Conservation (phyloP, 2,888 invertebrate genomes). For the Ptychoptera contaminata region DNA sequence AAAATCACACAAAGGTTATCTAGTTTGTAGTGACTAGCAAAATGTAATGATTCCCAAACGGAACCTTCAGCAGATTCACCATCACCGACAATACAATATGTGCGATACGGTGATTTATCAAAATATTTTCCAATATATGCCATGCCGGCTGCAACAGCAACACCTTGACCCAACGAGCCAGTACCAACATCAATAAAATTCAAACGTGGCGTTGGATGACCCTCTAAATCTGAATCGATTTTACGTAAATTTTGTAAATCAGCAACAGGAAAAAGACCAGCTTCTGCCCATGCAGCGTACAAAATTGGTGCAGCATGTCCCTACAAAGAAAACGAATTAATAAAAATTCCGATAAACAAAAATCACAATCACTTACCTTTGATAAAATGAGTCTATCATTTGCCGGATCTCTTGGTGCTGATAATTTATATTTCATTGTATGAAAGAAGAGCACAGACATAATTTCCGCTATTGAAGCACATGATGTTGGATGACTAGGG, state of each 20-base stretch:
- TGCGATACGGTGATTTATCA: constrained; percentile 62
- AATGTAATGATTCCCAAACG: constrained; percentile 93
- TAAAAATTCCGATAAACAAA: background rate
- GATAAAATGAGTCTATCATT: constrained; percentile 94
- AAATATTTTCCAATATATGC: constrained; percentile 78
- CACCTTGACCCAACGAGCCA: constrained; percentile 93
- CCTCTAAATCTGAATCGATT: constrained; percentile 88
- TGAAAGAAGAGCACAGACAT: constrained; percentile 98
- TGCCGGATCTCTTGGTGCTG: constrained; percentile 70
- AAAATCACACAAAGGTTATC: constrained; percentile 95
- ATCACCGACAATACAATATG: constrained; percentile 92
- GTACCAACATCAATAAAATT: constrained; percentile 98
- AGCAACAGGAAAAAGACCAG: constrained; percentile 70
- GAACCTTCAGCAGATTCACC: constrained; percentile 98
- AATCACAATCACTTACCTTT: constrained; percentile 33
- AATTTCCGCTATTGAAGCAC: constrained; percentile 93
- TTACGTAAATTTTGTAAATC: constrained; percentile 81
- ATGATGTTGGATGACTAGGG: constrained; percentile 99
- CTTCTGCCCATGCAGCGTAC: constrained; percentile 99
- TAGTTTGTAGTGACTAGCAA: constrained; percentile 85
- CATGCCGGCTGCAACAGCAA: constrained; percentile 94
- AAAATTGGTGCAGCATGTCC: constrained; percentile 98
- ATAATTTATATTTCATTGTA: constrained; percentile 86
- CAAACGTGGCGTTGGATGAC: constrained; percentile 94
- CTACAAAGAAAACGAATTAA: constrained; percentile 25